Conservation (phyloP, 2,888 invertebrate genomes). For the Stenoptilia bipunctidactyla region DNA sequence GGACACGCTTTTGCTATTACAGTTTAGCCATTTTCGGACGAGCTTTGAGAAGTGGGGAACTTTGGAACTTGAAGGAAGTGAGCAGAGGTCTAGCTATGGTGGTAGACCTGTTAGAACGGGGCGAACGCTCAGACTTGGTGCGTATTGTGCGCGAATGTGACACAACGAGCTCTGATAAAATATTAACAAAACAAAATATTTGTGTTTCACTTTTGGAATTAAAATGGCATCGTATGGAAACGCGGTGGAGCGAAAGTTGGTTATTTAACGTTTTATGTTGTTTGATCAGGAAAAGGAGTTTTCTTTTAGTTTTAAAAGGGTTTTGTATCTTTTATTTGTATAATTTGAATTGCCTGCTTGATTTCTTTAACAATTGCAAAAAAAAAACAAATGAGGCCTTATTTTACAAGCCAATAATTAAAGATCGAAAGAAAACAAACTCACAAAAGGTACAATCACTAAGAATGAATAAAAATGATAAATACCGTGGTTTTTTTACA, state of each 20-base stretch:
- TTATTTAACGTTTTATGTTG: too few species aligned
- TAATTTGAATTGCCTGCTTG: too few species aligned
- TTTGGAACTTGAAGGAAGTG: slow-evolving; percentile 21
- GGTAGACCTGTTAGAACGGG: slow-evolving; percentile 21
- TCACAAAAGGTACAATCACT: too few species aligned
- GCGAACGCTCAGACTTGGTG: slow-evolving; percentile 25
- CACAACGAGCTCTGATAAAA: slow-evolving; percentile 33
- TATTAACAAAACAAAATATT: slow-evolving; percentile 36
- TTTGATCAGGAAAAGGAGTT: too few species aligned
- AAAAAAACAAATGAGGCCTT: too few species aligned
- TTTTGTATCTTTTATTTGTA: too few species aligned
- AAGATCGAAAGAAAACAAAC: too few species aligned
- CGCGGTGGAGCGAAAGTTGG: not conserved
- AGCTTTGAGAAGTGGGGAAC: slow-evolving; percentile 28
- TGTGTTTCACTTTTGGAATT: slow-evolving; percentile 22
- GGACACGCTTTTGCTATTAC: slow-evolving; percentile 56
- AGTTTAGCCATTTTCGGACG: slow-evolving; percentile 36
- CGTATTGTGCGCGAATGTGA: slow-evolving; percentile 37
- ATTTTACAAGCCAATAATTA: too few species aligned
- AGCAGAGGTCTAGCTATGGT: slow-evolving; percentile 23
- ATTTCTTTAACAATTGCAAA: too few species aligned
- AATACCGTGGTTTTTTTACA: too few species aligned
- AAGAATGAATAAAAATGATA: too few species aligned
- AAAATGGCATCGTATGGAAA: slow-evolving; percentile 16
- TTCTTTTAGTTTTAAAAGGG: too few species aligned